Evolutionary conservation across 2,113 vertebrate species (phyloP), one percentile per base, ranked within the genome.

Genomic region (Syngnathoides biaculeatus): DNA sequence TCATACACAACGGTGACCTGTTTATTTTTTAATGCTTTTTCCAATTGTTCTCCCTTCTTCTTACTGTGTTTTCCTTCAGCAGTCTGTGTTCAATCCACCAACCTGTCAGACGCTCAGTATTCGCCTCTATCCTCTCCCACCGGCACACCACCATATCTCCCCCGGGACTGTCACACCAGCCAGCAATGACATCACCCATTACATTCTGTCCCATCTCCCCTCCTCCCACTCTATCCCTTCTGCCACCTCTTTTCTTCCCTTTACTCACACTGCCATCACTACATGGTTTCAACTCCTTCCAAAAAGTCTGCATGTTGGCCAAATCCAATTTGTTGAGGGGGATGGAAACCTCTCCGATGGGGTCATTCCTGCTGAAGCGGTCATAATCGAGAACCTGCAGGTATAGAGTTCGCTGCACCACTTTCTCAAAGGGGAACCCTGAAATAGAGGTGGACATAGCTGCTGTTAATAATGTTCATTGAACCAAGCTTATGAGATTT

Each of bases 211-310:
- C 75, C 73, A 66, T 77, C 76, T 48, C 45, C 50, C 69, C 64
- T 53, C 61, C 62, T 68, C 70, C 66, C 65, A 26, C 59, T 66
- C 53, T 27, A 8, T 56, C 48, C 45, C 43, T 50, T 57, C 38
- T 53, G 53, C 45, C 71, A 64, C 56, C 45, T 67, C 68, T 40
- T 43, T 50, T 30, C 30, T 50, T 27, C 17, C 60, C 22, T 59
- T 17, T 71, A 91, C 96, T 97, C 93, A 99, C 97, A 2, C 97
- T 98, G 91, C 97, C 97, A n/a, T 99, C 97, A 0, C 94, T 98
- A 92, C 97, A 99, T 22, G 97, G 97, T 84, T 98, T 97, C 79
- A 99, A 93, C 75, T 99, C 97, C 90, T 98, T 99, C 96, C 97
- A 99, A 91, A 99, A 95, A 56, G 96, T 95, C 92, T 98, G 96